A percentile compares a stretch with the other conserved stretches of the same genome.
These are phyloP conservation scores for Heliopora coerulea DNA, from an alignment of 92 coral and sea anemone species.

Conservation along the genomic window DNA sequence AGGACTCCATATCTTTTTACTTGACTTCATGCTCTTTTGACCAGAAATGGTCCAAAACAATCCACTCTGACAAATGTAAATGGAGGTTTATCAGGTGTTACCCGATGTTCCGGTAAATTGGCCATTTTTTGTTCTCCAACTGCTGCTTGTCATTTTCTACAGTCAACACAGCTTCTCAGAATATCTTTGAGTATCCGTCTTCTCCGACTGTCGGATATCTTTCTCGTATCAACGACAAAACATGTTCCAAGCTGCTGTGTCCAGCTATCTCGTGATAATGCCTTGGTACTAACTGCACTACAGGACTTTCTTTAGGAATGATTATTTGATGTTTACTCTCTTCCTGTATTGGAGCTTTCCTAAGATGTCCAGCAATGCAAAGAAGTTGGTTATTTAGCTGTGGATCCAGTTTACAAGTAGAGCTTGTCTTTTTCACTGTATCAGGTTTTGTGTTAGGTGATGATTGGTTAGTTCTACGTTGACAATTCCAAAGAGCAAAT, in stretches of 20 bases:
- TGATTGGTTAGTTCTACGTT: too few relatives aligned
- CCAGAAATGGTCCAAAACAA: conserved; percentile 14
- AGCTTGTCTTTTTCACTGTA: conserved; percentile 11
- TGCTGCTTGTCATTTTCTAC: conserved; percentile 27
- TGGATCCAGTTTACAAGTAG: conserved; percentile 22
- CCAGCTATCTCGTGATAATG: conserved; percentile 1
- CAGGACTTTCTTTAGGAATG: not conserved
- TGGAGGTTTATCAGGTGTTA: conserved; percentile 18
- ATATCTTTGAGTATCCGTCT: not conserved
- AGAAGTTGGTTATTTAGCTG: not conserved
- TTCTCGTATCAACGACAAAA: not conserved
- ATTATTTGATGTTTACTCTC: too few relatives aligned
- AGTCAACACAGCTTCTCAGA: conserved; percentile 20
- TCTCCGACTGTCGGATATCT: too few relatives aligned
- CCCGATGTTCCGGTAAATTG: not conserved
- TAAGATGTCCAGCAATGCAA: too few relatives aligned
- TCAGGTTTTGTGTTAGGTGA: too few relatives aligned
- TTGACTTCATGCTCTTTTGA: not conserved
- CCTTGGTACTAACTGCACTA: not conserved
- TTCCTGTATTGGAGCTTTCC: too few relatives aligned
- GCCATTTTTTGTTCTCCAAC: conserved; percentile 44
- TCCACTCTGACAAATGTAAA: conserved; percentile 13
- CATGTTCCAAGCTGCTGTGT: conserved; percentile 22
- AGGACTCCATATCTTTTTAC: conserved; percentile 11
- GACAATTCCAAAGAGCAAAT: not conserved